Base-by-base conservation (phyloP, 1,140 invertebrate species). In the Drosophila mayri region DNA sequence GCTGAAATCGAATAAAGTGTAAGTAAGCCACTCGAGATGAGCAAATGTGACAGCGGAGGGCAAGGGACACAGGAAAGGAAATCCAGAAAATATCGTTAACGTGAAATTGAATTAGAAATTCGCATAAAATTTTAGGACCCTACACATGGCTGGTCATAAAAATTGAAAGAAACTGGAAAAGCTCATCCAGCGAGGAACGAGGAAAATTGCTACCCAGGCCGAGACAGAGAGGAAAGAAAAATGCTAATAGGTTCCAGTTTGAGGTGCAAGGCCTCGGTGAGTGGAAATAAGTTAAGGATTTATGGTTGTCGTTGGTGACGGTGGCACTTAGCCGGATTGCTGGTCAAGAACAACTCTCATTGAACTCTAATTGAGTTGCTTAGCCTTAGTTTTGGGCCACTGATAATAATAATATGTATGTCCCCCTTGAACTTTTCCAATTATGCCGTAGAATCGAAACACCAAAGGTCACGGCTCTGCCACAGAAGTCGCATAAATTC, bases 61-160 rank as follows among this genome's bases (percentile, higher is more conserved):
- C 22, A 46, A 16, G 8, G 30, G 30, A 1, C 18, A 11, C 58
- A n/a, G 41, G 47, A n/a, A 32, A 55, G 57, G 64, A 77, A 79
- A 57, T 62, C 57, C 57, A 62, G 55, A 73, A 83, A 76, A 76
- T 72, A 78, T 78, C 75, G 61, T 85, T 86, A 67, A 75, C 68
- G 59, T 57, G 44, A 85, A 87, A 86, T 86, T 87, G 83, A 87
- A 86, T 87, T 87, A 76, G 82, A 79, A 67, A 81, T 70, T 57
- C 65, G 73, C 70, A 87, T 86, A 75, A 86, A 82, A 86, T 86
- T 78, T 67, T 44, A 50, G 54, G 44, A 25, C 20, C 47, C 47
- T 43, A 68, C 68, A 78, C 79, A 76, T 75, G 76, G 63, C 79
- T 57, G 79, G 46, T 44, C 44, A 52, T 57, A 79, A 79, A 76